Conservation (phyloP, 1,140 invertebrate species). For the Reticulitermes speratus region DNA sequence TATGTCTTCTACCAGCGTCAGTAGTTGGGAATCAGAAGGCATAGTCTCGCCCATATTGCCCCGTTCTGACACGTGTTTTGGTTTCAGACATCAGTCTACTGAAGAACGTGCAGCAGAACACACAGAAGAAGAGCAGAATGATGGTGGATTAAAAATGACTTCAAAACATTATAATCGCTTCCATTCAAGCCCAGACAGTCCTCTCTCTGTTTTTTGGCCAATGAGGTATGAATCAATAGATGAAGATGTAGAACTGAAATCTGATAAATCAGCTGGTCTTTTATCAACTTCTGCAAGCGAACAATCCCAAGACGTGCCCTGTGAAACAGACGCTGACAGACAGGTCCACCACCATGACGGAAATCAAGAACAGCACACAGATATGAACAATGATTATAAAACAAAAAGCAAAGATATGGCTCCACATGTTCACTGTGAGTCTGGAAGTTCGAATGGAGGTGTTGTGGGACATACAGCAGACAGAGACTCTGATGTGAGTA, state of each 20-base stretch:
- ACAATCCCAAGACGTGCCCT: background rate
- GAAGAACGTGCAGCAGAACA: background rate
- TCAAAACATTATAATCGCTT: background rate
- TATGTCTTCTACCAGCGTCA: slow-evolving; percentile 34
- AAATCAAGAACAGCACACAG: background rate
- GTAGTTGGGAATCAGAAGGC: slow-evolving; percentile 34
- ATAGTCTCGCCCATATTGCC: background rate
- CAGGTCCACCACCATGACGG: background rate
- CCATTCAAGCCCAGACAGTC: background rate
- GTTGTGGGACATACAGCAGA: background rate
- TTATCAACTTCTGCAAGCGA: slow-evolving; percentile 1
- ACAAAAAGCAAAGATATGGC: background rate
- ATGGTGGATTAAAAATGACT: background rate
- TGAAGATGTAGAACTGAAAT: slow-evolving; percentile 23
- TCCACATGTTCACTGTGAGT: background rate
- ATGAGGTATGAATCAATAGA: slow-evolving; percentile 32
- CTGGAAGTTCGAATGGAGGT: background rate
- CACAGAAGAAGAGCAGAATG: background rate
- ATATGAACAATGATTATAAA: background rate
- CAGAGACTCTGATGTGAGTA: background rate
- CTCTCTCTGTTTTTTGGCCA: background rate
- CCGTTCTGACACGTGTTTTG: background rate
- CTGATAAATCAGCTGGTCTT: background rate
- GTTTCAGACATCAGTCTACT: background rate
- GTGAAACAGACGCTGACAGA: background rate